Base-by-base conservation (phyloP, 2,113 vertebrate genomes). In the Hydrochoerus hydrochaeris region DNA sequence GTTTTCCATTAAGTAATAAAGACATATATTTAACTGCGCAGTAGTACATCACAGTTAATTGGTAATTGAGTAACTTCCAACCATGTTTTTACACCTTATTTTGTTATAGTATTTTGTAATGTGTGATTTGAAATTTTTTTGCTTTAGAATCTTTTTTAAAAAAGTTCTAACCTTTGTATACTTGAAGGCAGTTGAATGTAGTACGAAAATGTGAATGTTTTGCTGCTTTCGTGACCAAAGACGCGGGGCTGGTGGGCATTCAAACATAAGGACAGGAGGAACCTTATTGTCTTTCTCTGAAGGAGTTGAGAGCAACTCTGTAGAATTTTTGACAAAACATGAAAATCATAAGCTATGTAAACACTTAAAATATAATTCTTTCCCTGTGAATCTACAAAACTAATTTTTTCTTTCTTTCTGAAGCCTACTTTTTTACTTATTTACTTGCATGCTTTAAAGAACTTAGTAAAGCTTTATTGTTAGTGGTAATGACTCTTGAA, bases 201-300 rank as follows among this genome's bases (percentile, higher is more conserved):
- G 44, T 88, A 3, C 62, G 44, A 84, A 95, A 91, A 89, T 85
- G 90, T 97, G 95, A 88, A 54, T 73, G 3, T 78, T 88, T 88
- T 58, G 69, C 95, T 96, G 80, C 92, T 95, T 87, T 88, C 46
- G 1, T 96, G 75, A 97, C 96, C 97, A 96, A 93, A 97, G 97
- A 90, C 35, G 52, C 5, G 26, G 60, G 88, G 35, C 85, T 85
- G 9, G 35, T 22, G 38, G 62, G 20, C 63, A 30, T 71, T 38
- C 81, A 57, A 91, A 28, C 32, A 32, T n/a, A 65, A 32, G 60
- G 81, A 75, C 41, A 46, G n/a, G 46, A 38, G 16, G 85, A 65
- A 16, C 86, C 35, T 24, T 67, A 5, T 16, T 24, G 35, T 65
- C 77, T 91, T 60, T 67, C 24, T 78, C 32, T 84, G 63, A 84